These are phyloP conservation scores for Toxostoma redivivum DNA, from an alignment of 2,113 vertebrate genomes.

Conservation along the genomic window DNA sequence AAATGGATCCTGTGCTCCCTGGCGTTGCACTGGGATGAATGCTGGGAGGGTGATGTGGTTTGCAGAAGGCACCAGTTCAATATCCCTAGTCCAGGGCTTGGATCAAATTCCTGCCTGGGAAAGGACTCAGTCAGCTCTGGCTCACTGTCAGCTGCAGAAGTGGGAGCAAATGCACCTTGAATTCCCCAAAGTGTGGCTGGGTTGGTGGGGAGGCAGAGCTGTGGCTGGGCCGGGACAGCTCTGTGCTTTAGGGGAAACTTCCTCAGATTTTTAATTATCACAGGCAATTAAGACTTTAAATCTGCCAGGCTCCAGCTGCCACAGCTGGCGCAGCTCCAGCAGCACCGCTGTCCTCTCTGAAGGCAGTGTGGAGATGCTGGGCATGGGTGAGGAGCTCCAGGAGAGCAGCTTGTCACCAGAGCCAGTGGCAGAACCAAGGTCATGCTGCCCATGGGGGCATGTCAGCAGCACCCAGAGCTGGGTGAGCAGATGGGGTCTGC, in stretches of 20 bases:
- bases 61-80: background rate
- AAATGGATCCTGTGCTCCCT: background rate
- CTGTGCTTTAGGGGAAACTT: slow-evolving; percentile 1
- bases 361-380: background rate
- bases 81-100: background rate
- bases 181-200: background rate
- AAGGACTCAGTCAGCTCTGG: background rate
- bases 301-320: slow-evolving; percentile 44
- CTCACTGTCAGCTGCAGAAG: rapidly evolving
- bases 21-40: background rate
- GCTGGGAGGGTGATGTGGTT: background rate
- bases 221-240: background rate
- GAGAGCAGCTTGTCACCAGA: background rate
- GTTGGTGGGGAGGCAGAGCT: background rate
- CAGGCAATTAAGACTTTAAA: slow-evolving; percentile 52
- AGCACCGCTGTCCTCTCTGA: rapidly evolving
- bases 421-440: background rate
- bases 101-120: background rate
- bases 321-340: background rate
- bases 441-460: rapidly evolving
- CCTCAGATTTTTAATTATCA: slow-evolving; percentile 47
- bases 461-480: rapidly evolving
- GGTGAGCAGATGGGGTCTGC: background rate
- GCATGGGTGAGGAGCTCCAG: background rate
- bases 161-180: background rate